phyloP scores from a whole-genome alignment of 2,113 vertebrate genomes.

The Epinephelus fuscoguttatus region DNA sequence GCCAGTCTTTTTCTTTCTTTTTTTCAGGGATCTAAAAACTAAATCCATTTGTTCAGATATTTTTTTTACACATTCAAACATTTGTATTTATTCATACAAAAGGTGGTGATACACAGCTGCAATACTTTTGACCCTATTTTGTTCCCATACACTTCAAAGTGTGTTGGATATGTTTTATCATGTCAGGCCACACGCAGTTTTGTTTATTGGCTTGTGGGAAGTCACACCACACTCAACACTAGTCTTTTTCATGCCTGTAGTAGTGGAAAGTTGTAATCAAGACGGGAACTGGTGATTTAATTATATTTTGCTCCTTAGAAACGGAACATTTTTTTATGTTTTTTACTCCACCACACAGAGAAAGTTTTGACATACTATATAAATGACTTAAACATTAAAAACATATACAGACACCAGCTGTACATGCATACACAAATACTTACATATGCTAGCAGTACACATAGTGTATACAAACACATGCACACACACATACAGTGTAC shows the following conservation, averaged over 20 bases:
- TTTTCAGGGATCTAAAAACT: too few relatives aligned
- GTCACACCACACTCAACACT: neutral
- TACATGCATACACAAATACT: neutral
- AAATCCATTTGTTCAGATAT: too few relatives aligned
- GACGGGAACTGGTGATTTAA: neutral
- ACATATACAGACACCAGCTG: neutral
- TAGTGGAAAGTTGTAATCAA: neutral
- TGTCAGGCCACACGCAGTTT: conserved; percentile 12
- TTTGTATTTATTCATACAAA: too few relatives aligned
- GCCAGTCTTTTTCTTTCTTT: too few relatives aligned
- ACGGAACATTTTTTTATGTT: neutral
- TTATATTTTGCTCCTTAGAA: neutral
- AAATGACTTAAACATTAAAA: neutral
- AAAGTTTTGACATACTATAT: neutral
- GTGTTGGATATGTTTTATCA: conserved; percentile 26
- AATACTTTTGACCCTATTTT: too few relatives aligned
- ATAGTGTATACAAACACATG: neutral
- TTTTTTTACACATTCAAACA: too few relatives aligned
- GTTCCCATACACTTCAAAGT: conserved; percentile 5
- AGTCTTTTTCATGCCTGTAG: neutral
- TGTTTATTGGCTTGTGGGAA: conserved; percentile 15
- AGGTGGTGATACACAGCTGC: too few relatives aligned
- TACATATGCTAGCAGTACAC: neutral
- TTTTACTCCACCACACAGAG: neutral
- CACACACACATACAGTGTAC: neutral